Percentiles rank a stretch among this genome's conserved stretches.
Evolutionary conservation across 2,113 vertebrate genomes (phyloP).

Genomic region (Oreochromis spilurus): DNA sequence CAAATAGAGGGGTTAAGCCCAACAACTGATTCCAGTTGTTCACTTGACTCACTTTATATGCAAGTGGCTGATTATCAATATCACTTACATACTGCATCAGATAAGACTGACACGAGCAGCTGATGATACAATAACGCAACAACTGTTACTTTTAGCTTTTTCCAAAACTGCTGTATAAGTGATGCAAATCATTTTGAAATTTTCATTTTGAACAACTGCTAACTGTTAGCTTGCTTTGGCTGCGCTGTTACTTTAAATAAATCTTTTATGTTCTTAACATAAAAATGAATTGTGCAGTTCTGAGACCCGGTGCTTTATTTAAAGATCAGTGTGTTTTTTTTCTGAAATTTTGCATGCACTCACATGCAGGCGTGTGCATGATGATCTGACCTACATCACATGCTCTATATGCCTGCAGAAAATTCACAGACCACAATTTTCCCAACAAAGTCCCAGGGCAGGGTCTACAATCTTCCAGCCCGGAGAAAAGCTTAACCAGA

Average conservation of each 20-base stretch:
- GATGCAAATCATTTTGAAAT: background rate
- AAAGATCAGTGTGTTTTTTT: background rate
- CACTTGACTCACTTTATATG: background rate
- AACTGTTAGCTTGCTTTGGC: background rate
- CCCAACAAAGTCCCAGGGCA: slow-evolving; percentile 2
- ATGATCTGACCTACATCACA: slow-evolving; percentile 38
- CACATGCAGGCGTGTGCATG: background rate
- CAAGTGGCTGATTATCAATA: background rate
- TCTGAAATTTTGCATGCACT: background rate
- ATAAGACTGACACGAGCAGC: background rate
- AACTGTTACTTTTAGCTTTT: background rate
- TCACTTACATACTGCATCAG: background rate
- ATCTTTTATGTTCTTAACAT: background rate
- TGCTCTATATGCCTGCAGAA: background rate
- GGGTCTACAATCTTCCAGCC: slow-evolving; percentile 21
- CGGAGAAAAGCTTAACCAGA: slow-evolving; percentile 47
- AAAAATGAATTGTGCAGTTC: background rate
- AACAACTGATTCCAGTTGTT: background rate
- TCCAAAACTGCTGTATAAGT: background rate
- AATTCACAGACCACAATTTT: slow-evolving; percentile 1
- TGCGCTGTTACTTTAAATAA: background rate
- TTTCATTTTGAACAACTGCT: background rate
- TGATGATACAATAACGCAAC: background rate
- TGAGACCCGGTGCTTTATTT: too few species aligned
- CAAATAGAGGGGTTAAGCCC: background rate